Percentiles rank a stretch among this genome's conserved stretches.
Evolutionary conservation across 2,888 invertebrate genomes (phyloP).

Genomic region (Cataglyphis cursor): DNA sequence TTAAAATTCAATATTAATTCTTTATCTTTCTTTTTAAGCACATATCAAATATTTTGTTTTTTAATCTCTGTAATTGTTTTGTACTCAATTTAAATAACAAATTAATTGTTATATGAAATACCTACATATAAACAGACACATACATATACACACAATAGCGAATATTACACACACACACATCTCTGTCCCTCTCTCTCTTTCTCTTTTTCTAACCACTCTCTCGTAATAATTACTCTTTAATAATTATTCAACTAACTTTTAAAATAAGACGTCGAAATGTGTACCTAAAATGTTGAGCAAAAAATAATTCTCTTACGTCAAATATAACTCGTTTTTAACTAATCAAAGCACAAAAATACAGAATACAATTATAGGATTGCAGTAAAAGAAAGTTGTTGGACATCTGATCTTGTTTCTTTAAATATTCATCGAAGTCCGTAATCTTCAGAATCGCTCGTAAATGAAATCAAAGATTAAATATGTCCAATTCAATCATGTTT

Average conservation of each 20-base stretch:
- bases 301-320: slow-evolving; percentile 46
- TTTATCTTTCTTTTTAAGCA: background rate
- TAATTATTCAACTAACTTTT: slow-evolving; percentile 28
- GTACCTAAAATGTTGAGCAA: background rate
- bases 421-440: slow-evolving; percentile 10
- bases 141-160: background rate
- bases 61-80: background rate
- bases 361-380: slow-evolving; percentile 40
- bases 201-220: too few species aligned
- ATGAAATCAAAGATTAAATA: slow-evolving; percentile 9
- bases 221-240: background rate
- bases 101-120: background rate
- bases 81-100: background rate
- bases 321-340: slow-evolving; percentile 41
- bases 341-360: slow-evolving; percentile 32
- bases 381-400: slow-evolving; percentile 32
- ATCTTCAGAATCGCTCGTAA: slow-evolving; percentile 5
- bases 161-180: background rate
- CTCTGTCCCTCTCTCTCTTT: too few species aligned
- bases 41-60: background rate
- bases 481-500: slow-evolving; percentile 6
- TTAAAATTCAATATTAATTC: background rate
- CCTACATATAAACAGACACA: background rate
- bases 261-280: slow-evolving; percentile 7
- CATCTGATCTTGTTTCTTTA: slow-evolving; percentile 25